Conservation (phyloP, 2,113 vertebrate species). For the Amblyornis subalaris region DNA sequence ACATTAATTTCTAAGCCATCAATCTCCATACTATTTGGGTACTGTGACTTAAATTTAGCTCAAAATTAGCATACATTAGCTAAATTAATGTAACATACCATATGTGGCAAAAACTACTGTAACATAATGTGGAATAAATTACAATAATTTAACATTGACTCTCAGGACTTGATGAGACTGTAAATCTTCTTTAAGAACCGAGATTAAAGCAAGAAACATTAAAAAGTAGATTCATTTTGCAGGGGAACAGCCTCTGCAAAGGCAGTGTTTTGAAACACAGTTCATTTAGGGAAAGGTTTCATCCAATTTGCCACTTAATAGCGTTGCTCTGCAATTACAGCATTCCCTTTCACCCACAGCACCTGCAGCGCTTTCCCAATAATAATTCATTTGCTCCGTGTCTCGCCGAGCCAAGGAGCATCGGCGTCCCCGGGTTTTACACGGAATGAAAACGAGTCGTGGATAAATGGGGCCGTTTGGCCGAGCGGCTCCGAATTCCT, state of each 20-base stretch:
- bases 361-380: conserved; percentile 13
- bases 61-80: conserved; percentile 61
- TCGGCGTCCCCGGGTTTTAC: neutral
- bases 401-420: neutral
- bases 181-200: conserved; percentile 53
- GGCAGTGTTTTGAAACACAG: neutral
- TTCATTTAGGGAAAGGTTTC: conserved; percentile 28
- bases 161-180: conserved; percentile 45
- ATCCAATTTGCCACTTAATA: conserved; percentile 49
- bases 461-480: neutral
- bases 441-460: accelerated
- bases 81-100: conserved; percentile 56
- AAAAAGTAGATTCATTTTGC: neutral
- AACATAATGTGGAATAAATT: conserved; percentile 59
- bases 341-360: conserved; percentile 4
- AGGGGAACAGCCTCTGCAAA: neutral
- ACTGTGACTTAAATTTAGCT: conserved; percentile 38
- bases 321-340: neutral
- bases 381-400: neutral
- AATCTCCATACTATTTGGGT: neutral
- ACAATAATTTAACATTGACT: conserved; percentile 61
- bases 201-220: conserved; percentile 42
- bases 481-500: neutral
- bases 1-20: conserved; percentile 48
- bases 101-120: conserved; percentile 45